A percentile compares a stretch with the other conserved stretches of the same genome.
Conservation (phyloP, 1,140 invertebrate species). For the Linepithema humile region DNA sequence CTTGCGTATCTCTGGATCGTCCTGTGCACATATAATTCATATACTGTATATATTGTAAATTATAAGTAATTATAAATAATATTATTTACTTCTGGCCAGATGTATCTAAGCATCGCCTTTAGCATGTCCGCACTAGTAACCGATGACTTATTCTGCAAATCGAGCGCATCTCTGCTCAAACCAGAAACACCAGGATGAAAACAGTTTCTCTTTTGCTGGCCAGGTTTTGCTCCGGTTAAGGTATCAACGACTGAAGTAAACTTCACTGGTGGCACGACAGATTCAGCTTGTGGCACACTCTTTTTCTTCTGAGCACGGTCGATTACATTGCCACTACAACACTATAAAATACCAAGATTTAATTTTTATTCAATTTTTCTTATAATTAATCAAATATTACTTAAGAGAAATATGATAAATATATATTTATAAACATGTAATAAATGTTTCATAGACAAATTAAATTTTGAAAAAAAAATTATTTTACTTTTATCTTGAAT, state of each 20-base stretch:
- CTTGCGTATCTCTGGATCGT: constrained; percentile 91
- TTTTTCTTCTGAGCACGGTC: constrained; percentile 81
- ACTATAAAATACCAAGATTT: constrained; percentile 69
- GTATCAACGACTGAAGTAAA: constrained; percentile 74
- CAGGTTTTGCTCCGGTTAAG: constrained; percentile 82
- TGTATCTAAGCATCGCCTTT: constrained; percentile 94
- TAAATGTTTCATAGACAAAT: background rate
- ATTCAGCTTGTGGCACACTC: constrained; percentile 79
- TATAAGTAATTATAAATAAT: background rate
- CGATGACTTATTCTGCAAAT: constrained; percentile 84
- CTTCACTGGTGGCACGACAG: constrained; percentile 78
- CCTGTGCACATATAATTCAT: constrained; percentile 84
- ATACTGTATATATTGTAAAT: constrained; percentile 39
- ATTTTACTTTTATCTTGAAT: background rate
- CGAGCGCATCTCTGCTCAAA: constrained; percentile 87
- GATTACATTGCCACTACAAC: constrained; percentile 80
- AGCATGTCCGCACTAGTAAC: constrained; percentile 93
- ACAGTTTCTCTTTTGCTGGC: constrained; percentile 90
- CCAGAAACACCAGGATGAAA: constrained; percentile 94
- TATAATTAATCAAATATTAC: background rate
- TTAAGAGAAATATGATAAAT: background rate
- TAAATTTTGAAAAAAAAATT: background rate
- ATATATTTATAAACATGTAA: constrained; percentile 38
- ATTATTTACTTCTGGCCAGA: constrained; percentile 95
- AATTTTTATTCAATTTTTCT: constrained; percentile 18